Conservation (phyloP, 2,113 vertebrate species). For the Indicator maculatus region DNA sequence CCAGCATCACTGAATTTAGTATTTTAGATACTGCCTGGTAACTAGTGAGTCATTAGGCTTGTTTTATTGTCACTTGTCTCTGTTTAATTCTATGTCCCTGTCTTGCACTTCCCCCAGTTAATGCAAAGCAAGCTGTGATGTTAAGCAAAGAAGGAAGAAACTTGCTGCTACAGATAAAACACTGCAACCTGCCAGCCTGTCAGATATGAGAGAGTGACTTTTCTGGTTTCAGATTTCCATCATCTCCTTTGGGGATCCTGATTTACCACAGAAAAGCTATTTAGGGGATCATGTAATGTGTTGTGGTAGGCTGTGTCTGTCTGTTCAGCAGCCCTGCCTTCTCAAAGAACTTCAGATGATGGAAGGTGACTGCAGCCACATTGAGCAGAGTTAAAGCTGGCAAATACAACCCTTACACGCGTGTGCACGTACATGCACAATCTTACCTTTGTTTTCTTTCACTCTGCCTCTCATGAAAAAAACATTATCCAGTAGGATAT, state of each 20-base stretch:
- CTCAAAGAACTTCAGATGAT: neutral
- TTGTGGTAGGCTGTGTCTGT: neutral
- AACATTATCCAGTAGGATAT: too few relatives aligned
- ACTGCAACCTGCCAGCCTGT: neutral
- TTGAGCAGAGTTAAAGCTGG: neutral
- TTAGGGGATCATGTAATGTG: rapidly evolving
- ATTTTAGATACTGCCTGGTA: neutral
- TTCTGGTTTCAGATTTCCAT: neutral
- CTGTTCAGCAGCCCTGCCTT: neutral
- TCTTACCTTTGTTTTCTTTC: neutral
- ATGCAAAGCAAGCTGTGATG: neutral
- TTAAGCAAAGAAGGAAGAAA: neutral
- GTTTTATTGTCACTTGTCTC: neutral
- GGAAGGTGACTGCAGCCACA: neutral
- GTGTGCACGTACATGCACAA: neutral
- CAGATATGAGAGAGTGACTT: rapidly evolving
- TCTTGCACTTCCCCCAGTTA: neutral
- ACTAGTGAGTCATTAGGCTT: neutral
- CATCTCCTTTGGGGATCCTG: neutral
- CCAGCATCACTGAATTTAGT: neutral
- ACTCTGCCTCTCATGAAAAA: neutral
- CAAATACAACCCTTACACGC: neutral
- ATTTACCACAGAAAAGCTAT: neutral
- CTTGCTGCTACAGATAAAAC: neutral
- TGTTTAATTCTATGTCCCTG: neutral